Percentiles rank a stretch among this genome's conserved stretches.
Conservation (phyloP, 1,140 invertebrate genomes). For the Scaptomyza pallida region DNA sequence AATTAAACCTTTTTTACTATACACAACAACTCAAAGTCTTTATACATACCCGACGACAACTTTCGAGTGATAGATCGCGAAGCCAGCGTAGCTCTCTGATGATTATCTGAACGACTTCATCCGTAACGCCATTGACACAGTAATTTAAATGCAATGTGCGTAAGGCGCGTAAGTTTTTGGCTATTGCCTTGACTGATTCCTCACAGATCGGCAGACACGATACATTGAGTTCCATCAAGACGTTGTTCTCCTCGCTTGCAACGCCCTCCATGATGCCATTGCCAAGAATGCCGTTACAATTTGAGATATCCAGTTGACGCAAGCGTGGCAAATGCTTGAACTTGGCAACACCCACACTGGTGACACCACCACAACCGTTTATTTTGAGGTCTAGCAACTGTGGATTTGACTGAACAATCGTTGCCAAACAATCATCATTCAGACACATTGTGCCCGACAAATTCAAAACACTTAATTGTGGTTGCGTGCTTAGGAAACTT, state of each 20-base stretch:
- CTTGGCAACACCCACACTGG: constrained; percentile 86
- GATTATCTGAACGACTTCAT: constrained; percentile 87
- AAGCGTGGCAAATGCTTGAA: constrained; percentile 86
- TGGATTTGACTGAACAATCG: constrained; percentile 86
- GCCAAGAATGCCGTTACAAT: constrained; percentile 87
- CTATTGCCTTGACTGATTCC: constrained; percentile 85
- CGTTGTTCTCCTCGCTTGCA: constrained; percentile 84
- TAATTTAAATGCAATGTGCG: constrained; percentile 87
- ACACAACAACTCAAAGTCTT: not conserved
- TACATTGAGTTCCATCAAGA: constrained; percentile 86
- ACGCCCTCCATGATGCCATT: constrained; percentile 86
- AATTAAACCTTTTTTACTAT: not conserved
- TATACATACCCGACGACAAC: constrained; percentile 87
- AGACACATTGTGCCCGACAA: constrained; percentile 87
- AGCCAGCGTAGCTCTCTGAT: constrained; percentile 87
- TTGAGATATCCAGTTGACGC: constrained; percentile 87
- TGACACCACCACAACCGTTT: constrained; percentile 86
- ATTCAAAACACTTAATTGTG: constrained; percentile 86
- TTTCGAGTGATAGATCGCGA: constrained; percentile 86
- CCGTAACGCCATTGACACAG: constrained; percentile 88
- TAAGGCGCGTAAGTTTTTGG: constrained; percentile 86
- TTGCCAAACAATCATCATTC: constrained; percentile 86
- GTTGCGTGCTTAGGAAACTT: constrained; percentile 86
- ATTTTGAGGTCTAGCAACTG: constrained; percentile 86
- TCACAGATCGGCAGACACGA: constrained; percentile 87